These are phyloP conservation scores for Syngnathus floridae DNA, from an alignment of 2,113 vertebrate genomes.

Conservation along the genomic window DNA sequence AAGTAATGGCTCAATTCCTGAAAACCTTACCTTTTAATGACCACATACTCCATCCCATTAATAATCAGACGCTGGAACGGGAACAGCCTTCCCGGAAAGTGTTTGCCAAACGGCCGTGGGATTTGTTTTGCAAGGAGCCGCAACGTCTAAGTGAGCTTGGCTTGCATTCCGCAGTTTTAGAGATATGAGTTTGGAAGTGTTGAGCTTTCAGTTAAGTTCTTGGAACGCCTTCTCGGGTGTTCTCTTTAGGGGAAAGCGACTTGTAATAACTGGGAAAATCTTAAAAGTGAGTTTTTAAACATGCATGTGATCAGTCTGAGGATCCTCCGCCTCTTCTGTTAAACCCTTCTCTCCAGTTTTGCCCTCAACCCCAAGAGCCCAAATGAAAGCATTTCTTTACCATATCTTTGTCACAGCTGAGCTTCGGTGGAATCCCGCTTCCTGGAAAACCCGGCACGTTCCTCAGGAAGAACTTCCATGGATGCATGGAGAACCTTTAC, in stretches of 20 bases:
- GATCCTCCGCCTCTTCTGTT: not conserved
- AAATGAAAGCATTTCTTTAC: not conserved
- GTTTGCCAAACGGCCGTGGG: constrained; percentile 18
- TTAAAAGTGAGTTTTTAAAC: not conserved
- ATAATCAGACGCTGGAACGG: constrained; percentile 12
- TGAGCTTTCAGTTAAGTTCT: not conserved
- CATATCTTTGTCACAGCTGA: constrained; percentile 74
- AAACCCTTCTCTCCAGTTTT: not conserved
- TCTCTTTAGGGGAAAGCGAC: not conserved
- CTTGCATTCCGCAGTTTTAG: not conserved
- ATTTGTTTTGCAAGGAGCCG: constrained; percentile 7
- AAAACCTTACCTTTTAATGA: constrained; percentile 9
- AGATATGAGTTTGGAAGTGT: not conserved
- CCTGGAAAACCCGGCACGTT: constrained; percentile 97
- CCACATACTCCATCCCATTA: constrained; percentile 1
- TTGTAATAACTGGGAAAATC: not conserved
- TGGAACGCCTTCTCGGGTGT: not conserved
- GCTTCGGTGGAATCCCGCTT: constrained; percentile 94
- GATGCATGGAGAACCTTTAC: constrained; percentile 96
- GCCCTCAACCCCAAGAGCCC: too few species aligned
- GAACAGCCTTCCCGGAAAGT: constrained; percentile 4
- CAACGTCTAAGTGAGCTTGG: not conserved
- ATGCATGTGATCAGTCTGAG: not conserved
- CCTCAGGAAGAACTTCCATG: constrained; percentile 93
- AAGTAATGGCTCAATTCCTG: constrained; percentile 11